Percentiles rank a stretch among this genome's conserved stretches.
Conservation (phyloP, 2,113 vertebrate genomes). For the Arizona elegans region DNA sequence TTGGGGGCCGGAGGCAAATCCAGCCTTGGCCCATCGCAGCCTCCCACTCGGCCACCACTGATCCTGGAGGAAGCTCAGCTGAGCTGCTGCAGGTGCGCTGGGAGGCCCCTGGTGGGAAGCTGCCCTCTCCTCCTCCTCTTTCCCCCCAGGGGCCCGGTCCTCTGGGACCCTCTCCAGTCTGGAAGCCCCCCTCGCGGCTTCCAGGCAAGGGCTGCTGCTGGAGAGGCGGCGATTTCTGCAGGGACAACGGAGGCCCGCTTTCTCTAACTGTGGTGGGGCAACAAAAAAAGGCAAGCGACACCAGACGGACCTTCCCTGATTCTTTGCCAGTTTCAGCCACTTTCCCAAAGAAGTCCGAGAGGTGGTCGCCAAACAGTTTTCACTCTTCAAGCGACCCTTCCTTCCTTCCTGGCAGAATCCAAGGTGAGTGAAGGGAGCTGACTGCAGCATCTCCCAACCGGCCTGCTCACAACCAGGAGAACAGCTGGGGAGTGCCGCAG, state of each 20-base stretch:
- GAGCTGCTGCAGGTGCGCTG: too few species aligned
- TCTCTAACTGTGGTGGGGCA: too few species aligned
- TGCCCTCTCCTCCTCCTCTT: too few species aligned
- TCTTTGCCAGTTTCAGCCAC: background rate
- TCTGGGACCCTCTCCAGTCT: background rate
- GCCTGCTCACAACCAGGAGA: background rate
- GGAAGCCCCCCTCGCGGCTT: background rate
- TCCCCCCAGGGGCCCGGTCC: too few species aligned
- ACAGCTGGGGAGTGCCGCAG: background rate
- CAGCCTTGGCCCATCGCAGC: too few species aligned
- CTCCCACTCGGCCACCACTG: background rate
- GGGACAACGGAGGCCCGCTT: too few species aligned
- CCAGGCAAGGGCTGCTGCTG: too few species aligned
- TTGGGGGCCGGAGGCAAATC: too few species aligned
- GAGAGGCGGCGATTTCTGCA: too few species aligned
- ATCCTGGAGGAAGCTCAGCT: background rate
- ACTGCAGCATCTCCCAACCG: too few species aligned
- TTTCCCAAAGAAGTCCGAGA: background rate
- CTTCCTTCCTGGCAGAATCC: background rate
- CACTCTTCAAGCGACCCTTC: background rate
- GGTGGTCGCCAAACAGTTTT: background rate
- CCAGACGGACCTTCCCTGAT: background rate
- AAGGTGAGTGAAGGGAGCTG: background rate
- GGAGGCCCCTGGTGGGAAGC: too few species aligned
- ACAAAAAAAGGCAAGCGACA: background rate